phyloP scores from a whole-genome alignment of 2,113 vertebrate species.

The Ascaphus truei region DNA sequence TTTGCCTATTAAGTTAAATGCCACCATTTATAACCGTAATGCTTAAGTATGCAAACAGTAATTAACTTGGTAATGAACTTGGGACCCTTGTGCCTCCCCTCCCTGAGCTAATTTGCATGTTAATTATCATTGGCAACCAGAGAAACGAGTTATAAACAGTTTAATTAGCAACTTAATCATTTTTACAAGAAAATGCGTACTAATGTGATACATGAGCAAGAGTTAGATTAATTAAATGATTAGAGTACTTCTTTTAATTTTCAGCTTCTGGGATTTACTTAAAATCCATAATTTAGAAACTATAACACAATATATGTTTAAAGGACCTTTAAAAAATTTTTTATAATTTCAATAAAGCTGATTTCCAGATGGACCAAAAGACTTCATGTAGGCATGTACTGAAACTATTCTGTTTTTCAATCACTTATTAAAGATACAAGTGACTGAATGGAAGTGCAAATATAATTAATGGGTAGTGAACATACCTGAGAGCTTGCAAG shows the following conservation, averaged over 20 bases:
- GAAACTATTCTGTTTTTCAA: no score
- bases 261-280: not conserved
- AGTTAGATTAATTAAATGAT: slow-evolving; percentile 60
- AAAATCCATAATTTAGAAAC: not conserved
- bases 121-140: slow-evolving; percentile 88
- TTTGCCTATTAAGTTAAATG: slow-evolving; percentile 71
- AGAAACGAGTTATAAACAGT: slow-evolving; percentile 77
- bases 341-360: not conserved
- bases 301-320: not conserved
- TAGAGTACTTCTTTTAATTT: slow-evolving; percentile 12
- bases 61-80: slow-evolving; percentile 87
- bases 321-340: not conserved
- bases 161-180: slow-evolving; percentile 84
- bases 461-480: slow-evolving; percentile 15
- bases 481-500: not conserved
- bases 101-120: slow-evolving; percentile 92
- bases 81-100: slow-evolving; percentile 68
- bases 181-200: slow-evolving; percentile 67
- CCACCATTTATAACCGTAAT: slow-evolving; percentile 77
- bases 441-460: not conserved
- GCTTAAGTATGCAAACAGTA: slow-evolving; percentile 85
- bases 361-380: not conserved
- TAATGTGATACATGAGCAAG: slow-evolving; percentile 58
- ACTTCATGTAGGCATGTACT: no score
- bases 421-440: no score